phyloP scores from a whole-genome alignment of 2,113 vertebrate species.

The Circaetus cinerascens region DNA sequence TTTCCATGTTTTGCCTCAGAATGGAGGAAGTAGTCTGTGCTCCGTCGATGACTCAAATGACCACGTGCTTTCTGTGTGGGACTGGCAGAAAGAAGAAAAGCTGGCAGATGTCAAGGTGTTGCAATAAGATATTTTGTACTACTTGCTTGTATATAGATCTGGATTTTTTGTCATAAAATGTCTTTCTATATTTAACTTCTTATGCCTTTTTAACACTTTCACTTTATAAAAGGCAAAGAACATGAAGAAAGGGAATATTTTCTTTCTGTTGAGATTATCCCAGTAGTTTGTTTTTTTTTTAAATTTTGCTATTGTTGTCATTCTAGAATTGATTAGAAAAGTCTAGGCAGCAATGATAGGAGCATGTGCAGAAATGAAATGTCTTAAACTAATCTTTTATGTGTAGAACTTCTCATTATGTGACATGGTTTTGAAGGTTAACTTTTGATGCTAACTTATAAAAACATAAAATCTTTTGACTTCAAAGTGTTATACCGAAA shows the following conservation, averaged over 20 bases:
- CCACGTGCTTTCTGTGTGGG: slow-evolving; percentile 95
- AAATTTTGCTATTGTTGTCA: background rate
- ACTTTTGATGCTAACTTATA: background rate
- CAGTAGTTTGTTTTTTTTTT: background rate
- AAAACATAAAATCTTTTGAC: background rate
- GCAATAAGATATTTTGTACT: slow-evolving; percentile 42
- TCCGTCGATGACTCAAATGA: slow-evolving; percentile 96
- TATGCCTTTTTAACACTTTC: background rate
- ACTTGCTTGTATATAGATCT: slow-evolving; percentile 12
- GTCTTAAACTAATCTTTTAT: background rate
- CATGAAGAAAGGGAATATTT: background rate
- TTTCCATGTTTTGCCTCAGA: slow-evolving; percentile 72
- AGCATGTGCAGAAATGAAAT: background rate
- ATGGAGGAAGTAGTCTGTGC: slow-evolving; percentile 91
- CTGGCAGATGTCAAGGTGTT: slow-evolving; percentile 93
- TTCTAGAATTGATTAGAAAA: background rate
- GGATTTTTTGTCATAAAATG: background rate
- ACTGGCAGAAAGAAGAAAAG: slow-evolving; percentile 95
- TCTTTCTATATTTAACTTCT: background rate
- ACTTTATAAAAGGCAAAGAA: background rate
- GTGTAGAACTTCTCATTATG: background rate
- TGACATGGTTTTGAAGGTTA: background rate
- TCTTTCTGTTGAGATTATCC: background rate
- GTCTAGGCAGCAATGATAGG: background rate
- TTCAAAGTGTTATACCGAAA: background rate